Conservation (phyloP, 2,888 invertebrate species). For the Biston stratarius region DNA sequence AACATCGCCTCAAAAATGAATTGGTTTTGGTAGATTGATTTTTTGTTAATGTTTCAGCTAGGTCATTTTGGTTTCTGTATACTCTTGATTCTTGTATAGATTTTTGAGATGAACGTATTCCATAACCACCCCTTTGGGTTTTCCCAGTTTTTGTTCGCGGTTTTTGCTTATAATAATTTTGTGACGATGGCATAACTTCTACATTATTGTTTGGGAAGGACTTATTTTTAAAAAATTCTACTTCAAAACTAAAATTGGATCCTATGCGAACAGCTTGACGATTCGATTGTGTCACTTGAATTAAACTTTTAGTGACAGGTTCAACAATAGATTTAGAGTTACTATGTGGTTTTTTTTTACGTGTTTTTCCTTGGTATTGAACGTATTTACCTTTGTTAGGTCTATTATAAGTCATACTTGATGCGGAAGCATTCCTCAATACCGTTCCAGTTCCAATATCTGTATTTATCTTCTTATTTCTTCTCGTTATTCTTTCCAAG, state of each 20-base stretch:
- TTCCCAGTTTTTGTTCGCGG: not conserved
- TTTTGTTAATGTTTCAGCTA: not conserved
- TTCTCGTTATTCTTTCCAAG: conserved; percentile 17
- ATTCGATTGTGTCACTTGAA: not conserved
- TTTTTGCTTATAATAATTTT: not conserved
- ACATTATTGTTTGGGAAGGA: conserved; percentile 6
- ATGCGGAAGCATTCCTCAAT: not conserved
- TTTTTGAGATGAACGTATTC: not conserved
- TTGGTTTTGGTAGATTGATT: not conserved
- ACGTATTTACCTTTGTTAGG: not conserved
- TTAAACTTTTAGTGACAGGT: not conserved
- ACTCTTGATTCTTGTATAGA: not conserved
- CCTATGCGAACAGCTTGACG: conserved; percentile 50
- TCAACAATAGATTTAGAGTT: conserved; percentile 1
- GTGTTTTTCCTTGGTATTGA: not conserved
- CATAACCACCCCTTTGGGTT: not conserved
- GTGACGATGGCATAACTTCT: not conserved
- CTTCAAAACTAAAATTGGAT: conserved; percentile 54
- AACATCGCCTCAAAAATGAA: conserved; percentile 53
- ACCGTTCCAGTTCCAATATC: not conserved
- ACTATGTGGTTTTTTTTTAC: not conserved
- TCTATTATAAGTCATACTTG: not conserved
- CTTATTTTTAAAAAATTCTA: conserved; percentile 54
- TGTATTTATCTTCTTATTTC: conserved; percentile 7
- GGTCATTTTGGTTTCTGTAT: not conserved